Conservation (phyloP, 2,888 invertebrate genomes). For the Drosophila koepferae region DNA sequence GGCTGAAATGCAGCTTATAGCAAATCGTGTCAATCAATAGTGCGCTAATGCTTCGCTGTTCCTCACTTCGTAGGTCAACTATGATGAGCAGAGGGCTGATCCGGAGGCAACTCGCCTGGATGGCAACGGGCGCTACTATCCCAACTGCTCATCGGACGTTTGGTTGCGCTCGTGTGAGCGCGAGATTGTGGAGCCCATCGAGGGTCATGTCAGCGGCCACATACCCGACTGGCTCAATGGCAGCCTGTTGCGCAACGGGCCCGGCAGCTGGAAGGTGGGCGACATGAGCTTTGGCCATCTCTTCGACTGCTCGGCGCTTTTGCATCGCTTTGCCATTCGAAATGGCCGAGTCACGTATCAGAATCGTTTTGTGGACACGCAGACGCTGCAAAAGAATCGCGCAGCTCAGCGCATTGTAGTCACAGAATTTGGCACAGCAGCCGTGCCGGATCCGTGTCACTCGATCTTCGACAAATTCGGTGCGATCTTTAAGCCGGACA, state of each 20-base stretch:
- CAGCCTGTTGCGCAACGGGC: constrained; percentile 93
- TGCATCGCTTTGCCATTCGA: constrained; percentile 92
- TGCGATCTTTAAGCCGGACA: constrained; percentile 89
- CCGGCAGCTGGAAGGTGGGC: constrained; percentile 93
- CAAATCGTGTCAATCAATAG: constrained; percentile 42
- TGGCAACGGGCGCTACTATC: constrained; percentile 85
- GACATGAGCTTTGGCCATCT: constrained; percentile 92
- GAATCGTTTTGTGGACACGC: constrained; percentile 90
- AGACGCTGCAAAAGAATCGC: constrained; percentile 90
- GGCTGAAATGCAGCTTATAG: constrained; percentile 33
- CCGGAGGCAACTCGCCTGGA: constrained; percentile 80
- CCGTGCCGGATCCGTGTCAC: constrained; percentile 92
- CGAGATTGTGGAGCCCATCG: constrained; percentile 90
- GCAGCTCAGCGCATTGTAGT: constrained; percentile 93
- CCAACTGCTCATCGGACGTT: constrained; percentile 90
- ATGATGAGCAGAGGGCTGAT: constrained; percentile 76
- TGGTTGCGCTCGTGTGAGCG: constrained; percentile 93
- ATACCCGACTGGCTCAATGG: constrained; percentile 90
- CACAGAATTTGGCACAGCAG: constrained; percentile 93
- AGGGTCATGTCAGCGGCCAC: constrained; percentile 88
- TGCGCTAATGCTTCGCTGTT: constrained; percentile 1
- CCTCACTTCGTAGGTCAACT: constrained; percentile 72
- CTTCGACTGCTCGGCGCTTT: constrained; percentile 94
- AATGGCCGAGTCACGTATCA: constrained; percentile 92
- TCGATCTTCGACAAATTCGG: constrained; percentile 90